Evolutionary conservation across 2,797 vertebrate genomes (phyloP).

Genomic region (Melanotaenia parkinsoni): DNA sequence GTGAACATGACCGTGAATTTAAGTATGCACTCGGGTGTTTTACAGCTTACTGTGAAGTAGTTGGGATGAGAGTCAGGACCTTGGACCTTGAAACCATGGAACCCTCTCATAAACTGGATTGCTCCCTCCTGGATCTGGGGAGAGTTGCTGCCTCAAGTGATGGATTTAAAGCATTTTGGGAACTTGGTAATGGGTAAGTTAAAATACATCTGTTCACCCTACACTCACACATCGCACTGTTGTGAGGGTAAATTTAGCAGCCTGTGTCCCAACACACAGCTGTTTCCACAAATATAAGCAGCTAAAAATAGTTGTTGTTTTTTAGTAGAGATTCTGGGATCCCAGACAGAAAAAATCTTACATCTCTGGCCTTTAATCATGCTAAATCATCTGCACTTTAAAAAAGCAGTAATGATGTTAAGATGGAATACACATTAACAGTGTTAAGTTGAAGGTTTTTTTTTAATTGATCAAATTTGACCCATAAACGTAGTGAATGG

Average conservation of each 20-base stretch:
- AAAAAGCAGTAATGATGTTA: too few species aligned
- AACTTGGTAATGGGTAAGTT: background rate
- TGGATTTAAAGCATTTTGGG: background rate
- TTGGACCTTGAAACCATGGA: background rate
- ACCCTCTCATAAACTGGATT: background rate
- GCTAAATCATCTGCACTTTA: too few species aligned
- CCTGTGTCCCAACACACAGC: too few species aligned
- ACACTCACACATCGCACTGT: background rate
- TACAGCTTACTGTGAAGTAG: background rate
- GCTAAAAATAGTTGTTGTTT: too few species aligned
- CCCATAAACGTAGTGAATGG: too few species aligned
- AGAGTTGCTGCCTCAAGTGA: background rate
- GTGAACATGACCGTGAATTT: background rate
- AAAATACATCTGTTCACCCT: background rate
- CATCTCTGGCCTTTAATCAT: too few species aligned
- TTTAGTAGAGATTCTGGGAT: too few species aligned
- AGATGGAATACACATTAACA: too few species aligned
- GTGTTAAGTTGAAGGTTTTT: too few species aligned
- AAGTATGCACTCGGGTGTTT: constrained; percentile 4
- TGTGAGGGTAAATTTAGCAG: background rate
- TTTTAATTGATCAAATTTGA: too few species aligned
- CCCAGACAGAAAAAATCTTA: too few species aligned
- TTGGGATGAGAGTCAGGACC: background rate
- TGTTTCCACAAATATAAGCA: too few species aligned
- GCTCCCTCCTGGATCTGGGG: background rate